These are phyloP conservation scores for Rhabdomys pumilio DNA, from an alignment of 2,797 vertebrate species.

Conservation along the genomic window DNA sequence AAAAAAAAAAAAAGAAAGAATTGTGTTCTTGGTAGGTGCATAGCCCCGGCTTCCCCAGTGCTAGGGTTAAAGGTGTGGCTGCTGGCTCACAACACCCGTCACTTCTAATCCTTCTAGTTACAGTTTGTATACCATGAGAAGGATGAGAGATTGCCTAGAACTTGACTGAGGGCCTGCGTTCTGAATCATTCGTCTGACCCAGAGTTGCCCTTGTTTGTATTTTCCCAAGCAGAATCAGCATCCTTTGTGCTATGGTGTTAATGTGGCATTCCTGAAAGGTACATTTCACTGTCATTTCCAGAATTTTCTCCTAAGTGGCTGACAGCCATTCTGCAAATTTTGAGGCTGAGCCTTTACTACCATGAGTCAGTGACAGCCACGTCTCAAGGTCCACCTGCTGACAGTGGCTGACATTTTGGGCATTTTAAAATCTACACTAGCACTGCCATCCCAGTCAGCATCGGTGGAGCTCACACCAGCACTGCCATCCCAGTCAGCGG, in stretches of 20 bases:
- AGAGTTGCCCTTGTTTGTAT: neutral
- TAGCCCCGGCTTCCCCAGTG: neutral
- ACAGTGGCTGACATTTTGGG: neutral
- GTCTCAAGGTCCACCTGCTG: neutral
- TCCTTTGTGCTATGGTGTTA: neutral
- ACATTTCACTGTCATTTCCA: neutral
- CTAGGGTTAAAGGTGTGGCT: neutral
- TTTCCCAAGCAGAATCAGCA: neutral
- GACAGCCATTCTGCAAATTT: neutral
- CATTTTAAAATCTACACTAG: accelerated
- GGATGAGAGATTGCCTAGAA: neutral
- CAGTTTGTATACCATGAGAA: neutral
- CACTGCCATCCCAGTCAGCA: neutral
- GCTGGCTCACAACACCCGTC: neutral
- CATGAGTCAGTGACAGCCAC: neutral
- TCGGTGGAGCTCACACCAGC: neutral
- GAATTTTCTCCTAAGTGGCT: slow-evolving; percentile 5
- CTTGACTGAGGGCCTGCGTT: neutral
- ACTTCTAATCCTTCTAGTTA: neutral
- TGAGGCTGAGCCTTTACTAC: neutral
- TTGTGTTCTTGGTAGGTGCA: neutral
- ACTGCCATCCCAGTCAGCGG: neutral
- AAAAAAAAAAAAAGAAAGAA: no score
- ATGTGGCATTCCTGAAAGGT: neutral
- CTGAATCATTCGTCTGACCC: neutral